These are phyloP conservation scores for Drosophila nebulosa DNA, from an alignment of 1,140 invertebrate species.

Conservation along the genomic window DNA sequence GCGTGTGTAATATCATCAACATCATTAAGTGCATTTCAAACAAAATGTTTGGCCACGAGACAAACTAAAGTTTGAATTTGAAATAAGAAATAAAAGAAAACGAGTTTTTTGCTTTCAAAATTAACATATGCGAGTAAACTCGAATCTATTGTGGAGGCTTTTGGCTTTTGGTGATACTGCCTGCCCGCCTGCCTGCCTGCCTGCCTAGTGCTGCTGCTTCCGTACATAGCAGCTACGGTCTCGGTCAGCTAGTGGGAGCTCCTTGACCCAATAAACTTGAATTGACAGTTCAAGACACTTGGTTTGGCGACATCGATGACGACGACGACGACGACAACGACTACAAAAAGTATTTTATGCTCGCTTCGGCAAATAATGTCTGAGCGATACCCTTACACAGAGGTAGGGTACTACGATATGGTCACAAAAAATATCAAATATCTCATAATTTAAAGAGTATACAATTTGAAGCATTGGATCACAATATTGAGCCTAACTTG, in stretches of 20 bases:
- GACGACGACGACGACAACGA: constrained; percentile 12
- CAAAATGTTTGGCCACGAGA: constrained; percentile 68
- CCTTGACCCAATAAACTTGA: constrained; percentile 80
- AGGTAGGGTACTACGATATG: neutral
- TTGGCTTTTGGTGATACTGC: constrained; percentile 28
- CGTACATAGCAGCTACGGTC: constrained; percentile 32
- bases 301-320: constrained; percentile 58
- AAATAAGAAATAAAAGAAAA: constrained; percentile 46
- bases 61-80: constrained; percentile 24
- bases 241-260: constrained; percentile 45
- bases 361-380: constrained; percentile 54
- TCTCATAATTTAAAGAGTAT: neutral
- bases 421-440: neutral
- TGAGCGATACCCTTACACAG: constrained; percentile 3
- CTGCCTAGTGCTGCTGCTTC: constrained; percentile 56
- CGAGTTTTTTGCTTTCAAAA: constrained; percentile 43
- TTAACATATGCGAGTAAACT: constrained; percentile 30
- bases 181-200: too few relatives aligned
- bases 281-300: constrained; percentile 79
- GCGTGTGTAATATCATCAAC: neutral
- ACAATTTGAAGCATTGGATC: neutral
- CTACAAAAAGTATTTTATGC: constrained; percentile 49
- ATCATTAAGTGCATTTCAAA: constrained; percentile 64
- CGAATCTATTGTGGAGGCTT: constrained; percentile 21
- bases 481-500: neutral